Conservation (phyloP, 2,113 vertebrate genomes). For the Prunella fulvescens region DNA sequence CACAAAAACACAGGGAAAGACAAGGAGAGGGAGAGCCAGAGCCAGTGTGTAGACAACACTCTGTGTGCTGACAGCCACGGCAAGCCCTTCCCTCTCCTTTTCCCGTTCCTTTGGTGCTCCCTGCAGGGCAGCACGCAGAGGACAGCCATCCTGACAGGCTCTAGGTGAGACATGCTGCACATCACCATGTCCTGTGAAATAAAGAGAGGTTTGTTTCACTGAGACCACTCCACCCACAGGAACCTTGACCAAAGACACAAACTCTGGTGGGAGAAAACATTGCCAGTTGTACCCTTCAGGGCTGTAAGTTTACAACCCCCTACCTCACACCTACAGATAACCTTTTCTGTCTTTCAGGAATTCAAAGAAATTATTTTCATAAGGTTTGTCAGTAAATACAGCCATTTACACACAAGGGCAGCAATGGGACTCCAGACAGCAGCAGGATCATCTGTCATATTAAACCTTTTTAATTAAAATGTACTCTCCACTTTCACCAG, state of each 20-base stretch:
- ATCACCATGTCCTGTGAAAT: neutral
- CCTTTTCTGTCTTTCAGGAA: neutral
- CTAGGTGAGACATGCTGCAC: neutral
- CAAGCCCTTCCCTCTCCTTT: neutral
- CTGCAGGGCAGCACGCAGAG: neutral
- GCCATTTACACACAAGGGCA: neutral
- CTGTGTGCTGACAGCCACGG: neutral
- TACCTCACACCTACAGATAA: neutral
- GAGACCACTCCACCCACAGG: neutral
- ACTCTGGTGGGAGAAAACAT: neutral
- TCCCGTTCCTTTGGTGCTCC: neutral
- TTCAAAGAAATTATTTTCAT: neutral
- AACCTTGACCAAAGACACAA: neutral
- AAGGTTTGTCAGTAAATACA: neutral
- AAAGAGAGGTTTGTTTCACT: neutral
- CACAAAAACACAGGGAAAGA: neutral
- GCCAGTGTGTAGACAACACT: neutral
- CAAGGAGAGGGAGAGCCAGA: neutral
- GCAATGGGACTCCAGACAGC: neutral
- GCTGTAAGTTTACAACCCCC: neutral
- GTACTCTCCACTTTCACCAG: accelerated
- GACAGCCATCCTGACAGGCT: neutral
- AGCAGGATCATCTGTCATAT: neutral
- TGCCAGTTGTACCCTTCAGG: neutral
- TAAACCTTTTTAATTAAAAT: neutral